Percentiles rank a stretch among this genome's conserved stretches.
Conservation (phyloP, 2,113 vertebrate genomes). For the Gulo gulo region DNA sequence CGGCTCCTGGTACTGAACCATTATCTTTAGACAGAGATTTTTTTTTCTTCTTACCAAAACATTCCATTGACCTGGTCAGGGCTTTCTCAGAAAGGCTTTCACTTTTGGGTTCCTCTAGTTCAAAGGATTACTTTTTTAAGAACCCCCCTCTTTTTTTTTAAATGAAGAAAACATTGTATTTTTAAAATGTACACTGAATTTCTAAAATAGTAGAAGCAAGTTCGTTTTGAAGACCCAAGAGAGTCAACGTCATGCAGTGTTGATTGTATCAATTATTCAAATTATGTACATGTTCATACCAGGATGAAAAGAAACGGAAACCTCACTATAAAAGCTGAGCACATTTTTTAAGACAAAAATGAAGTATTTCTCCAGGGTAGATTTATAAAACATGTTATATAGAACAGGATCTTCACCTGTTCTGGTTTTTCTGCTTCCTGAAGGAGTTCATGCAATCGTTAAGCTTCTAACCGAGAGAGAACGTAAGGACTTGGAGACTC, state of each 20-base stretch:
- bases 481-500: background rate
- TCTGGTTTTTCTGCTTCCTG: background rate
- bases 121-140: slow-evolving; percentile 12
- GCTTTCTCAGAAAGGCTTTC: slow-evolving; percentile 16
- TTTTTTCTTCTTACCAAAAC: slow-evolving; percentile 38
- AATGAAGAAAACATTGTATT: slow-evolving; percentile 73
- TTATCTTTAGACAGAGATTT: background rate
- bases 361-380: background rate
- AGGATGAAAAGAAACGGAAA: slow-evolving; percentile 8
- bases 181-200: background rate
- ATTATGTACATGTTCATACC: background rate
- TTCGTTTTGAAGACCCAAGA: slow-evolving; percentile 20
- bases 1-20: background rate
- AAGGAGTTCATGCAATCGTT: background rate
- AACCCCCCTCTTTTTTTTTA: background rate
- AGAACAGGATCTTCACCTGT: background rate
- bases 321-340: background rate
- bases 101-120: background rate
- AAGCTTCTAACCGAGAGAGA: background rate
- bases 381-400: slow-evolving; percentile 24
- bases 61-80: slow-evolving; percentile 48
- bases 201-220: slow-evolving; percentile 17
- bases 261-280: background rate
- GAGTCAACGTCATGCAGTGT: background rate
- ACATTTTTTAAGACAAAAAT: background rate